These are phyloP conservation scores for Dasyurus viverrinus DNA, from an alignment of 2,113 vertebrate genomes.

Conservation along the genomic window DNA sequence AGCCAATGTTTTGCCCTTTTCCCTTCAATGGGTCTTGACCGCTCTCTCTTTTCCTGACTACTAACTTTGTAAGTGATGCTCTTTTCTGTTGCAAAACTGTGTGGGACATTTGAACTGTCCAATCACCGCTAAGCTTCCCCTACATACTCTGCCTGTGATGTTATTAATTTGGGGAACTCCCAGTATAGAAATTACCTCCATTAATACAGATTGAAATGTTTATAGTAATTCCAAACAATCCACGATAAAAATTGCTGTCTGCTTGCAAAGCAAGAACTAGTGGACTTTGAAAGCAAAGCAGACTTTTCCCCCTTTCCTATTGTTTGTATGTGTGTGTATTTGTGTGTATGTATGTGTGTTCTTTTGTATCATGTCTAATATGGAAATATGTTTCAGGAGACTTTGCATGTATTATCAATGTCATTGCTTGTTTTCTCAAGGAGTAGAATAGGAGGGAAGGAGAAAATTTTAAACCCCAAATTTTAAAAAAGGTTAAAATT, in stretches of 20 bases:
- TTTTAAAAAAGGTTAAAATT: background rate
- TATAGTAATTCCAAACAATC: background rate
- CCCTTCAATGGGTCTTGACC: constrained; percentile 41
- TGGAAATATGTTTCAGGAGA: background rate
- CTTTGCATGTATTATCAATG: background rate
- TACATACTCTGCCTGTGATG: background rate
- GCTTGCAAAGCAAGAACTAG: background rate
- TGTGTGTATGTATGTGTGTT: background rate
- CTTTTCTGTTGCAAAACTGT: background rate
- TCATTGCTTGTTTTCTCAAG: background rate
- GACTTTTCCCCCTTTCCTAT: background rate
- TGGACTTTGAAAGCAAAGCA: background rate
- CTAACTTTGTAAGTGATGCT: constrained; percentile 36
- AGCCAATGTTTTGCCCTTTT: background rate
- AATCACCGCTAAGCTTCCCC: background rate
- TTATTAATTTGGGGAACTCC: background rate
- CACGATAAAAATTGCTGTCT: background rate
- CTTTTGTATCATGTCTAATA: background rate
- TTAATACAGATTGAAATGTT: background rate
- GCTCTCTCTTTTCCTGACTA: constrained; percentile 21
- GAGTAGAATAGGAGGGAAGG: background rate
- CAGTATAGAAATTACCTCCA: background rate
- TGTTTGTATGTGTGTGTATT: too few relatives aligned
- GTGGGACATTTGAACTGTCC: constrained; percentile 17
- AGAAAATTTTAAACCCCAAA: background rate